phyloP scores from a whole-genome alignment of 2,797 vertebrate species.

The Myotis findleyi region DNA sequence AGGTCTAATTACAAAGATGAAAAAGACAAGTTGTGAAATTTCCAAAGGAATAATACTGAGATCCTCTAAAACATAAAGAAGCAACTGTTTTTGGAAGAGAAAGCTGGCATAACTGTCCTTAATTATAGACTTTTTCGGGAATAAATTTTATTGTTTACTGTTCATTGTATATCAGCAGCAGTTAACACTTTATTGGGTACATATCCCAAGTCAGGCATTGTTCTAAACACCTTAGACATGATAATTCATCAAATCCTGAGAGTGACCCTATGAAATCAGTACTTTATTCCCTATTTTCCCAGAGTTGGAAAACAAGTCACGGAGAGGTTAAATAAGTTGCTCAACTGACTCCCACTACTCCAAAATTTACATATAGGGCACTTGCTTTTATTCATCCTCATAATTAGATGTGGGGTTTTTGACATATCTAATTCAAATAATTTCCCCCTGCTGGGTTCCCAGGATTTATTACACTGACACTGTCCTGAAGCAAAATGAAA shows the following conservation, averaged over 20 bases:
- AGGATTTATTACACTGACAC: not conserved
- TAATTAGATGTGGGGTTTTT: not conserved
- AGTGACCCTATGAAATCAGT: not conserved
- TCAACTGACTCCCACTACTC: not conserved
- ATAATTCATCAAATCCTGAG: not conserved
- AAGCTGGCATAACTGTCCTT: not conserved
- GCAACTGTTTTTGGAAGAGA: not conserved
- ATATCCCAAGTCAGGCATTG: not conserved
- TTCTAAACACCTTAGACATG: not conserved
- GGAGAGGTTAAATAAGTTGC: not conserved
- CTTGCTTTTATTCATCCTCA: not conserved
- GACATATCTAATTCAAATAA: not conserved
- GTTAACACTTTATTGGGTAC: not conserved
- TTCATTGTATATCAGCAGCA: not conserved
- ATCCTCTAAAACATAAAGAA: slow-evolving; percentile 24
- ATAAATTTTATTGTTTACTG: not conserved
- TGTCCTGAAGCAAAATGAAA: not conserved
- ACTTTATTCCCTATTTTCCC: rapidly evolving
- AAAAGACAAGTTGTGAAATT: not conserved
- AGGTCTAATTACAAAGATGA: not conserved
- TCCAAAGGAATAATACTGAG: not conserved
- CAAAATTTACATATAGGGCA: not conserved
- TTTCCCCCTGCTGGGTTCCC: not conserved
- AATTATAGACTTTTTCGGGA: not conserved
- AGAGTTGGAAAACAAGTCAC: not conserved